Evolutionary conservation across 2,113 vertebrate genomes (phyloP).

Genomic region (Zosterops borbonicus): DNA sequence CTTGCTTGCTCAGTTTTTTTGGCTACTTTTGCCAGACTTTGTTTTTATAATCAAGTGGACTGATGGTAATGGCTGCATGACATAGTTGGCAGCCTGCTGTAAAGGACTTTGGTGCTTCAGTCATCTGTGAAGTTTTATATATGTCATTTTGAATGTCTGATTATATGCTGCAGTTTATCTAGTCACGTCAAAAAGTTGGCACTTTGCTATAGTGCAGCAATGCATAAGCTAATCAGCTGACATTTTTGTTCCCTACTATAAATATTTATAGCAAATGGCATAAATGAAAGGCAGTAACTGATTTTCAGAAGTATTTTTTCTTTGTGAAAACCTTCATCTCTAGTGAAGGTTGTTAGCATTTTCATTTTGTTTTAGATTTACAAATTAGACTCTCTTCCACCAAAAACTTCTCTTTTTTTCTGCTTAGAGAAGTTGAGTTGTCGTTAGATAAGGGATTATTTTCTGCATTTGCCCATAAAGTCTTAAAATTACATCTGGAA

Average conservation of each 20-base stretch:
- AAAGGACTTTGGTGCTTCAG: neutral
- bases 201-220: neutral
- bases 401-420: neutral
- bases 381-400: neutral
- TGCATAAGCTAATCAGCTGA: neutral
- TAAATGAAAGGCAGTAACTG: neutral
- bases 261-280: neutral
- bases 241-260: neutral
- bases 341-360: neutral
- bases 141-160: neutral
- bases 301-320: neutral
- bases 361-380: neutral
- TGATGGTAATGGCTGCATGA: neutral
- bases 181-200: neutral
- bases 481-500: neutral
- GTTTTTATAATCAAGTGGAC: neutral
- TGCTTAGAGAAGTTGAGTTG: neutral
- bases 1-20: neutral
- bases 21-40: neutral
- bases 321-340: neutral
- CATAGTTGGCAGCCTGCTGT: neutral
- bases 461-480: neutral
- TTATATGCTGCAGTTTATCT: neutral
- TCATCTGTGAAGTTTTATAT: neutral
- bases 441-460: neutral